Base-by-base conservation (phyloP, 1,140 invertebrate species). In the Leguminivora glycinivorella region DNA sequence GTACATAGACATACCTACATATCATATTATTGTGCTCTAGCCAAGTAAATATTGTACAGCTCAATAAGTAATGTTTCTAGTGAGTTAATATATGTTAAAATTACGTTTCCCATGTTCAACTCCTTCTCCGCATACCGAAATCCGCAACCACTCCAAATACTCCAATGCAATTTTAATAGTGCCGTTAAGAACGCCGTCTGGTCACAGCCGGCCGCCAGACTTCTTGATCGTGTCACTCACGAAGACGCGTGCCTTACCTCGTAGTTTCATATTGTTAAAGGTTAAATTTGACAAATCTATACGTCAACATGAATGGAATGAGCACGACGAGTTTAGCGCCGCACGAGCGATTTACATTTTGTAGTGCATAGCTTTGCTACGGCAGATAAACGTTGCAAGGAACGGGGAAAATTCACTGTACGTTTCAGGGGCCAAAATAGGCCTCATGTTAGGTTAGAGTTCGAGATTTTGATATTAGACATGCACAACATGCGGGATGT, bases 81-180 rank as follows among this genome's bases (percentile, higher is more conserved):
- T 10, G 12, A 10, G 6, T 4, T 34, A 1, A 34, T 34, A 10
- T 7, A 34, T 9, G 34, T 34, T 34, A 12, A 1, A 34, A 0
- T 38, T 38, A 38, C 34, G 34, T 14, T 38, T 38, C 14, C 14
- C 40, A 43, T 43, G 40, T 43, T 43, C 17, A n/a, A 43, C 4
- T n/a, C 40, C 40, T 9, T n/a, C 40, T 38, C 22, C 34, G 7
- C 63, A 12, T 40, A 67, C 68, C 47, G 24, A 73, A 68, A 71
- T 60, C 40, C 70, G 52, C 73, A 79, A 73, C 67, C 72, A 52
- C 73, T 74, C 56, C 73, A 79, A 73, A 60, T 70, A 52, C 73
- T 74, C 56, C 26, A 66, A 67, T 80, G 70, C 72, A 75, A 80
- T 75, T 80, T 80, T 80, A 77, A 80, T 77, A 75, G 72, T 66